Evolutionary conservation across 2,797 vertebrate genomes (phyloP), one percentile per base, ranked within the genome.

Genomic region (Novumbra hubbsi): DNA sequence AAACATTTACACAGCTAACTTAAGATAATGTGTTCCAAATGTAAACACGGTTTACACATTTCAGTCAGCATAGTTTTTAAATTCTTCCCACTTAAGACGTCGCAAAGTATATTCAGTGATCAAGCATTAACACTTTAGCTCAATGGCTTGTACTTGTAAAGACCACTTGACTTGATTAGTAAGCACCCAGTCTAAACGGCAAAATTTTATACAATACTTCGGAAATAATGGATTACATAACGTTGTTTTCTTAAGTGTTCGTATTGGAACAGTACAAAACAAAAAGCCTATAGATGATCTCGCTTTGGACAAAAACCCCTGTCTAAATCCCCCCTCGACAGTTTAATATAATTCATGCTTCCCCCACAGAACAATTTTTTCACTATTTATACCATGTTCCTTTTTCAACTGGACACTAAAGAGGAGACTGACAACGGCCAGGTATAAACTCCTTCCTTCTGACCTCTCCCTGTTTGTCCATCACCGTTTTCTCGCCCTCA

Each of bases 361-460:
- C 64, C 71, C 60, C 19, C 32, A 50, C 70, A 66, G 63, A 8
- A 27, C 67, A 45, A 78, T 76, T 34, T 63, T 15, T 38, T 38
- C 21, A 73, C 76, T 65, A 73, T 83, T 83, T 79, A 81, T 55
- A 38, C 49, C 28, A 19, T 34, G 11, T 71, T 28, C 12, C 82
- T 65, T 77, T 86, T 74, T 77, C 68, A 49, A 89, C 81, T 82
- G 78, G 68, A 78, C 77, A 74, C 34, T 50, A 62, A 70, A 65
- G 57, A 68, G 71, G 73, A 78, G 83, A 65, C 21, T 63, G 70
- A 73, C 75, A 70, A 41, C 50, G 76, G 34, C 27, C 41, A 50
- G 49, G 19, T 32, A 17, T 69, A 38, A 6, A 63, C 32, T 81
- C 81, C 82, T 84, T 77, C 82, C 85, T 81, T 87, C 84, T 81